Percentiles rank a stretch among this genome's conserved stretches.
Evolutionary conservation across 2,888 invertebrate genomes (phyloP).

Genomic region (Polymixis flavicincta): DNA sequence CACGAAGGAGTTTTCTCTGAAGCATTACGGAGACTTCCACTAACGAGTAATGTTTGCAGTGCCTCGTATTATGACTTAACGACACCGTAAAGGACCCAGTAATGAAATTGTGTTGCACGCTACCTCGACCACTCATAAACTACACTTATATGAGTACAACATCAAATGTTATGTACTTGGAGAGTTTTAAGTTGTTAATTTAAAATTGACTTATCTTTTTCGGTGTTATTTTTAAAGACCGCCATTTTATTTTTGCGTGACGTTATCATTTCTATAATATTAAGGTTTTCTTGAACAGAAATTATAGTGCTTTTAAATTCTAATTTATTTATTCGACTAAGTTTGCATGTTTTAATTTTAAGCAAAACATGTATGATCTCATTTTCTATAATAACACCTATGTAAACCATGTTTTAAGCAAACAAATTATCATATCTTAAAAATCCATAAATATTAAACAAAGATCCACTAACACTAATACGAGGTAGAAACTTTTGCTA

Average conservation of each 20-base stretch:
- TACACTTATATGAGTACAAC: constrained; percentile 14
- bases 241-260: neutral
- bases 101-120: constrained; percentile 62
- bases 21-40: constrained; percentile 15
- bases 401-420: too few relatives aligned
- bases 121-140: constrained; percentile 40
- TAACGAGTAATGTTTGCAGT: constrained; percentile 44
- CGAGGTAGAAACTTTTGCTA: neutral
- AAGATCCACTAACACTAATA: too few relatives aligned
- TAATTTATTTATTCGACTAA: too few relatives aligned
- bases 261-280: too few relatives aligned
- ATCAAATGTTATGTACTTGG: constrained; percentile 20
- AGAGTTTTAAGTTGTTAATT: constrained; percentile 1
- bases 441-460: too few relatives aligned
- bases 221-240: neutral
- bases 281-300: too few relatives aligned
- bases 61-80: constrained; percentile 50
- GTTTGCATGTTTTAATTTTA: too few relatives aligned
- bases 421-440: too few relatives aligned
- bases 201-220: constrained; percentile 9
- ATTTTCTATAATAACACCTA: too few relatives aligned
- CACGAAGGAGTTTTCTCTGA: constrained; percentile 20
- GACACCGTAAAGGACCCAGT: constrained; percentile 47
- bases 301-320: too few relatives aligned
- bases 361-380: too few relatives aligned